Evolutionary conservation across 2,113 vertebrate genomes (phyloP).

Genomic region (Aramus guarauna): DNA sequence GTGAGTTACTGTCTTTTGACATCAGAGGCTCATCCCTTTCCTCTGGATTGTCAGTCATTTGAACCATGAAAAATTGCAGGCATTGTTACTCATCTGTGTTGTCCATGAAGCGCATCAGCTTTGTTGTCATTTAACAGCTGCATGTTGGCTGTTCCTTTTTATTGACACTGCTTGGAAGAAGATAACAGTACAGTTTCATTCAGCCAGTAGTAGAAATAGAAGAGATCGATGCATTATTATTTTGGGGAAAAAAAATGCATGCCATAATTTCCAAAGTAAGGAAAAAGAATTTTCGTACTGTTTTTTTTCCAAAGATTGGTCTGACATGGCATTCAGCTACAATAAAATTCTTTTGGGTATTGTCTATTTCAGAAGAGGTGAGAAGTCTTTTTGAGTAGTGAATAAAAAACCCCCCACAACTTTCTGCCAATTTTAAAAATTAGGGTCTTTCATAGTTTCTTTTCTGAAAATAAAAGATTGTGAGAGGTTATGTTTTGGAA

Average conservation of each 20-base stretch:
- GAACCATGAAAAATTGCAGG: neutral
- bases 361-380: neutral
- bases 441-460: neutral
- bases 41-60: neutral
- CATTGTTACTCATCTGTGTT: neutral
- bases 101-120: neutral
- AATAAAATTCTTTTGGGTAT: neutral
- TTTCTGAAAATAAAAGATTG: neutral
- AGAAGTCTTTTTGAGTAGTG: neutral
- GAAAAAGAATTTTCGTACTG: neutral
- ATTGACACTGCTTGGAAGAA: neutral
- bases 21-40: neutral
- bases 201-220: neutral
- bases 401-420: accelerated
- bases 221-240: neutral
- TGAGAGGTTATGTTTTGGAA: neutral
- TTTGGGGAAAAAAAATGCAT: neutral
- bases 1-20: neutral
- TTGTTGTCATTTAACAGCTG: neutral
- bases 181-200: neutral
- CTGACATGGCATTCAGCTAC: neutral
- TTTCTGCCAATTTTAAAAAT: neutral
- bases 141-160: neutral
- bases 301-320: neutral
- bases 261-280: neutral